phyloP scores from a whole-genome alignment of 2,888 invertebrate genomes.

The Brachynemurus nebulosus region DNA sequence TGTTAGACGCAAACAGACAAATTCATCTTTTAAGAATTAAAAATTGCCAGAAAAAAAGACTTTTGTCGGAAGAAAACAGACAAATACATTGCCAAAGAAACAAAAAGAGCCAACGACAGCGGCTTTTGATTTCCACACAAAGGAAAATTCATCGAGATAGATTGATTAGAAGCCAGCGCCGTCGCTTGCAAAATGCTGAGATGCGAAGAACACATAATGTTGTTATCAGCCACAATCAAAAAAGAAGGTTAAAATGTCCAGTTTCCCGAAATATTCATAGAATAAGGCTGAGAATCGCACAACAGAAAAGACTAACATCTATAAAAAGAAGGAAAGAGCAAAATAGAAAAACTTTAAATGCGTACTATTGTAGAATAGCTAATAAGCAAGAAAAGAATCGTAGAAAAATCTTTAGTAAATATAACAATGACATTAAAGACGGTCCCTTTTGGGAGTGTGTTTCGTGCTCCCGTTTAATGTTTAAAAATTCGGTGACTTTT shows the following conservation, averaged over 20 bases:
- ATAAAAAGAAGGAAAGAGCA: not conserved
- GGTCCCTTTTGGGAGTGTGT: not conserved
- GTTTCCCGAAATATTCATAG: not conserved
- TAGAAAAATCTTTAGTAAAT: too few species aligned
- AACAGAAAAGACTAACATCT: not conserved
- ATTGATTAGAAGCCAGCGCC: too few species aligned
- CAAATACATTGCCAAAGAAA: not conserved
- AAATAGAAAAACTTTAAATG: not conserved
- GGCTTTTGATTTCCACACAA: not conserved
- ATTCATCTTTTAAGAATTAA: too few species aligned
- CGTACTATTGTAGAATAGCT: not conserved
- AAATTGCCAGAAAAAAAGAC: too few species aligned
- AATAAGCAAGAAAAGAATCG: not conserved
- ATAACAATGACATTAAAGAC: not conserved
- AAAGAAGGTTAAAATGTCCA: not conserved
- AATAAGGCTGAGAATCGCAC: not conserved
- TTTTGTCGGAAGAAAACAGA: too few species aligned
- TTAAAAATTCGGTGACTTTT: not conserved
- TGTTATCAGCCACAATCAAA: too few species aligned
- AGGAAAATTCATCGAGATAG: not conserved
- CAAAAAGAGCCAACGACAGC: not conserved
- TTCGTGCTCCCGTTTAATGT: not conserved
- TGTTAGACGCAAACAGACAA: too few species aligned
- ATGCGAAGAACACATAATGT: not conserved
- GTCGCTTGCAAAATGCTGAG: too few species aligned